Conservation (phyloP, 2,797 vertebrate species). For the Liparis tanakae region DNA sequence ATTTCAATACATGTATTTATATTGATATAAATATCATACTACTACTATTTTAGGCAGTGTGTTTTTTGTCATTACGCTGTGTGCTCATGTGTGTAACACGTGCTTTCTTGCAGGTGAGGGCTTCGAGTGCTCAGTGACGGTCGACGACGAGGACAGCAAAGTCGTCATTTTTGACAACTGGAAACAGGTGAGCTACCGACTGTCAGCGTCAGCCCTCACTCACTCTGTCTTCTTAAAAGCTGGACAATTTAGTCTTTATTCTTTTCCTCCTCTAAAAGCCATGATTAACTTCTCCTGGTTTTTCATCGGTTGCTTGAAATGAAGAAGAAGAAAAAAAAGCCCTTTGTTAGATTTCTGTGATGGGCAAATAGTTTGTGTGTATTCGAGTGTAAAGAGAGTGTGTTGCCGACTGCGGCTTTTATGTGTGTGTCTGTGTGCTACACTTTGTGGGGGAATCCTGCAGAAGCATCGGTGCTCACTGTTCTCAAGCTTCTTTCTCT, state of each 20-base stretch:
- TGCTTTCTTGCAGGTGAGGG: conserved; percentile 84
- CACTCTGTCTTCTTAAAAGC: not conserved
- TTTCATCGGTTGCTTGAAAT: not conserved
- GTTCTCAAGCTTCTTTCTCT: not conserved
- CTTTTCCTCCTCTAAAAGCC: not conserved
- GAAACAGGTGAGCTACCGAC: conserved; percentile 86
- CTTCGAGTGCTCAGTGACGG: conserved; percentile 86
- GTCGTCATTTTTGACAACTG: conserved; percentile 91
- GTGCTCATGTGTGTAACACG: conserved; percentile 11
- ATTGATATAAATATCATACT: not conserved
- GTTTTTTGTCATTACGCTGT: not conserved
- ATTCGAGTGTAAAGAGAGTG: conserved; percentile 21
- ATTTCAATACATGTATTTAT: not conserved
- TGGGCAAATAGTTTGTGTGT: conserved; percentile 23
- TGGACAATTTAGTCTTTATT: accelerated
- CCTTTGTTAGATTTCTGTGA: conserved; percentile 35
- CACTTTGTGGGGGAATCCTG: conserved; percentile 7
- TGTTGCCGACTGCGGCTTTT: conserved; percentile 10
- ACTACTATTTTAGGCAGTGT: not conserved
- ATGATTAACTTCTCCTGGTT: not conserved
- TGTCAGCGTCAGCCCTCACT: not conserved
- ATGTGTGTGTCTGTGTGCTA: conserved; percentile 17
- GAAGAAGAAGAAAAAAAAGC: not conserved
- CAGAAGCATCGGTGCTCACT: conserved; percentile 20
- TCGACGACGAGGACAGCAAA: conserved; percentile 92